Evolutionary conservation across 2,888 invertebrate genomes (phyloP), one percentile per base, ranked within the genome.

Genomic region (Philhelius pedissequus): DNA sequence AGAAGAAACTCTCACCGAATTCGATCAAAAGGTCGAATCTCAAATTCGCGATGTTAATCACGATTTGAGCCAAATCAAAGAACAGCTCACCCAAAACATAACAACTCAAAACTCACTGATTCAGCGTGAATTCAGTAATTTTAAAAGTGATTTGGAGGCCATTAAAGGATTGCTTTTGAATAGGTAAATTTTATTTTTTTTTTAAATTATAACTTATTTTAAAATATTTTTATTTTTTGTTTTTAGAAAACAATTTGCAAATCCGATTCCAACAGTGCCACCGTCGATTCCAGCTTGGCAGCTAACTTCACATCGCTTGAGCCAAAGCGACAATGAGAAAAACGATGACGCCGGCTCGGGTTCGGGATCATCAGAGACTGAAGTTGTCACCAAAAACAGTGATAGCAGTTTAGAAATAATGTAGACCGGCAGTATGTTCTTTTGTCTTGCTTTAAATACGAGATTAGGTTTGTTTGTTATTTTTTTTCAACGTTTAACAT

Each of bases 241-340:
- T 15, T 32, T 35, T 60, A 95, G 96, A 88, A 96, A 96, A 91
- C 96, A 96, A 92, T 96, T 96, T 90, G 95, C 96, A 20, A 93
- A 94, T 11, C 93, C 96, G 3, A 93, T 92, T 11, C 93, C 94
- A 2, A 92, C 94, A 0, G 93, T 94, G 27, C 94, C 94, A 0
- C 94, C 95, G 1, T 95, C 96, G 1, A 96, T 96, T 87, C 96
- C 96, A 20, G 94, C 95, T 13, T 96, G 96, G 96, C 96, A 96
- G 90, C 92, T 96, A 78, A 94, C 89, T 25, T 88, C 90, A 2
- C 89, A 93, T 92, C 89, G 88, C 32, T 88, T 90, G 43, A 89
- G 88, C 43, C 27, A 93, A 90, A 90, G 90, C 35, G 91, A 91
- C 71, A 92, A 91, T 69, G 91, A 91, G 50, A 92, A 92, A 73